Percentiles rank a stretch among this genome's conserved stretches.
phyloP scores from a whole-genome alignment of 2,797 vertebrate species.

The Sebastes minor region DNA sequence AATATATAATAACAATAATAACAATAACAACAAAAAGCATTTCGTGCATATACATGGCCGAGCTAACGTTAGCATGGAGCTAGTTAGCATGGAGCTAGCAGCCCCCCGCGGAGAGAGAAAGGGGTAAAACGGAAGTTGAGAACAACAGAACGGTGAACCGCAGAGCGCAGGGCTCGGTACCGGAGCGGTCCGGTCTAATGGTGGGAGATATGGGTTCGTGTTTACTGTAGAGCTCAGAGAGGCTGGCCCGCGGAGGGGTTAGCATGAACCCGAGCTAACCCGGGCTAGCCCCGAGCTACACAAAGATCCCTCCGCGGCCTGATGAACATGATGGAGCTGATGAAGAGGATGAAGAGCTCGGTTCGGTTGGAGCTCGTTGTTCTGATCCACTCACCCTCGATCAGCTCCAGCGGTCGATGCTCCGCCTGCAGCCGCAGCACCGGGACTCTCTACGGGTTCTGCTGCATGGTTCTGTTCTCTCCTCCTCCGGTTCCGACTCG shows the following conservation, averaged over 20 bases:
- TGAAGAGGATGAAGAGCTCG: too few species aligned
- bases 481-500: conserved; percentile 47
- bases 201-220: too few species aligned
- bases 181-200: too few species aligned
- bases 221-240: too few species aligned
- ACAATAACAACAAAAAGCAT: not conserved
- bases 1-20: not conserved
- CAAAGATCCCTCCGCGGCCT: too few species aligned
- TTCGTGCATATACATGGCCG: conserved; percentile 12
- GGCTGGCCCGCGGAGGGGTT: too few species aligned
- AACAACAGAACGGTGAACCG: not conserved
- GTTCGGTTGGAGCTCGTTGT: too few species aligned
- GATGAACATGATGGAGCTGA: too few species aligned
- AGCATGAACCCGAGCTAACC: too few species aligned
- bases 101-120: conserved; percentile 58
- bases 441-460: conserved; percentile 54
- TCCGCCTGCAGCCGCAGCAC: conserved; percentile 3
- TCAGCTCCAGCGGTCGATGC: not conserved
- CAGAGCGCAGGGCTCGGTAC: too few species aligned
- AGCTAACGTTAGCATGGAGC: conserved; percentile 42
- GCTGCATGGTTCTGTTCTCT: conserved; percentile 57
- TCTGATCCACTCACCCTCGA: too few species aligned
- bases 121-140: conserved; percentile 46
- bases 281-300: too few species aligned
- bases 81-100: conserved; percentile 45